Conservation (phyloP, 2,113 vertebrate species). For the Brienomyrus longianalis region DNA sequence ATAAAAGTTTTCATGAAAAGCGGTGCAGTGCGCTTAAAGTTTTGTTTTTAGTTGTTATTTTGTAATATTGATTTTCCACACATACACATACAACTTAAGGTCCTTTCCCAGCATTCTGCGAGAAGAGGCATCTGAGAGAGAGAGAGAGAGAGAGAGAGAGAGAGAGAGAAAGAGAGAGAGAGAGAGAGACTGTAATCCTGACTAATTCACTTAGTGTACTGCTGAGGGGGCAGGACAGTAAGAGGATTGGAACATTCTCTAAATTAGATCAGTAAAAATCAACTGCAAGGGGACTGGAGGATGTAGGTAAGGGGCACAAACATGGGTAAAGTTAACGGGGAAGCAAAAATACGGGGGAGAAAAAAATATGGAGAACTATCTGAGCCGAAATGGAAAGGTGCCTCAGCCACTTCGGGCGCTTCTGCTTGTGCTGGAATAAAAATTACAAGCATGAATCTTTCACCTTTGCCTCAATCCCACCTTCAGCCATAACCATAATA, state of each 20-base stretch:
- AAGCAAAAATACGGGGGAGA: neutral
- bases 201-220: conserved; percentile 75
- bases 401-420: neutral
- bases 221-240: conserved; percentile 65
- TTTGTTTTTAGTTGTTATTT: neutral
- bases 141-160: conserved; percentile 38
- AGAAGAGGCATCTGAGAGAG: conserved; percentile 47
- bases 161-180: conserved; percentile 42
- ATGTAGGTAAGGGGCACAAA: conserved; percentile 26
- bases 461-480: neutral
- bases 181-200: conserved; percentile 64
- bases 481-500: neutral
- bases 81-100: conserved; percentile 50
- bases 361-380: neutral
- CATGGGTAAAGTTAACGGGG: neutral
- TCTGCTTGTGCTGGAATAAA: neutral
- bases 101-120: conserved; percentile 49
- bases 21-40: neutral
- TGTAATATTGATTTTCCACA: neutral
- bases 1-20: neutral
- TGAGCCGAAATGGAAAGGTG: neutral
- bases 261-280: conserved; percentile 80
- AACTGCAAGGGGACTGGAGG: conserved; percentile 44
- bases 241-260: conserved; percentile 76
- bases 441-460: neutral